Evolutionary conservation across 2,888 invertebrate species (phyloP), one percentile per base, ranked within the genome.

Genomic region (Aphidius colemani): DNA sequence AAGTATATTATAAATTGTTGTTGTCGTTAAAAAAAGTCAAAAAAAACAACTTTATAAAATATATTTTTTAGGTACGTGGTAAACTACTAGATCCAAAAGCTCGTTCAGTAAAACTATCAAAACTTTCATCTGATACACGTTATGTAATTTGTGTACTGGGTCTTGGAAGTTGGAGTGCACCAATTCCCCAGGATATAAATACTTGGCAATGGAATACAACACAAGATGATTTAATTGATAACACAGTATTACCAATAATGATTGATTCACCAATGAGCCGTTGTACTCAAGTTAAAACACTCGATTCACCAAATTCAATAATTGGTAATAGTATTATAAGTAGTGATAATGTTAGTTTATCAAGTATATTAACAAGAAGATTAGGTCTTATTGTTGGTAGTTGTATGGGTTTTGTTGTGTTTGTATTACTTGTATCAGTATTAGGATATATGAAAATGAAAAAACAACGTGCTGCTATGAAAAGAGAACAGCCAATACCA

Each of bases 111-210:
- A 89, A 89, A 81, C 85, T 95, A 59, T 88, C 88, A 63, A 89
- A 90, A 77, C 85, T 96, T 70, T 87, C 87, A 67, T 90, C 95
- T 4, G 93, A 91, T 75, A 91, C 92, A 3, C 88, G 90, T 69
- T 96, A 95, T 83, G 86, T 90, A 67, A 90, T 96, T 75, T 96
- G 95, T 83, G 93, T 96, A 61, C 85, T 94, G 74, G 95, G 94
- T n/a, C 84, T 93, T 66, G 93, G 93, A 65, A 92, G 90, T 84
- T 90, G 90, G 88, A 30, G 30, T 30, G 1, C 3, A 30, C 3
- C 30, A 30, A 30, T 30, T 30, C 2, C 30, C 30, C 30, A 30
- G 1, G 76, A 81, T 51, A 75, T 74, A n/a, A 73, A 71, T 48
- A 70, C 72, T 18, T 78, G 76, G 77, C 75, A 74, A 57, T 74